Evolutionary conservation across 2,888 invertebrate genomes (phyloP).

Genomic region (Diaprepes abbreviatus): DNA sequence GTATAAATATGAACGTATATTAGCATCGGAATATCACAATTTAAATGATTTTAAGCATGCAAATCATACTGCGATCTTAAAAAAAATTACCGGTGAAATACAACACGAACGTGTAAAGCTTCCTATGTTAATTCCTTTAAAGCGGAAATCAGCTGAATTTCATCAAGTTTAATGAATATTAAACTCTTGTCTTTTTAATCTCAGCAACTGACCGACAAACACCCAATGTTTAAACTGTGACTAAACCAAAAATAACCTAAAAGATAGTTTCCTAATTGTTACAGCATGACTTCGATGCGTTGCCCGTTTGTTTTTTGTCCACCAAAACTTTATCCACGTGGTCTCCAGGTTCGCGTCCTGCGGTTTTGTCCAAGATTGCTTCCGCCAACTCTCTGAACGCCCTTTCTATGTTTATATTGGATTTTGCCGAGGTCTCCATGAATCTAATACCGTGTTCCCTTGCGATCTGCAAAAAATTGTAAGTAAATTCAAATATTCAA

Average conservation of each 20-base stretch:
- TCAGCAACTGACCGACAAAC: background rate
- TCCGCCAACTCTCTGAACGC: constrained; percentile 95
- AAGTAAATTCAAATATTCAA: no score
- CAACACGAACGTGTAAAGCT: no score
- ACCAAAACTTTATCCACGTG: constrained; percentile 79
- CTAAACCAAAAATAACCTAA: constrained; percentile 9
- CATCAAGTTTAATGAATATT: no score
- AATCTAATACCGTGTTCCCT: constrained; percentile 95
- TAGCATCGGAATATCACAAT: no score
- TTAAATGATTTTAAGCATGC: no score
- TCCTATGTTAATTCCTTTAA: no score
- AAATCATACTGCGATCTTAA: no score
- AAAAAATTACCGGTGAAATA: no score
- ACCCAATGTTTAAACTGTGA: constrained; percentile 5
- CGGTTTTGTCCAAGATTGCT: constrained; percentile 90
- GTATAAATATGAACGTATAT: no score
- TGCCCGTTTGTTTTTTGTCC: constrained; percentile 78
- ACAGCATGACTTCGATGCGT: constrained; percentile 75
- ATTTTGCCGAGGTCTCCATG: constrained; percentile 98
- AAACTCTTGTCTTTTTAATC: no score
- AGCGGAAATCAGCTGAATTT: no score
- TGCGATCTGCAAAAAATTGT: constrained; percentile 79
- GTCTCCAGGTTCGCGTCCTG: constrained; percentile 85
- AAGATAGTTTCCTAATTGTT: constrained; percentile 48
- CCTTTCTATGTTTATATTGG: constrained; percentile 95